Conservation (phyloP, 2,797 vertebrate genomes). For the Halcyon chelicuti region DNA sequence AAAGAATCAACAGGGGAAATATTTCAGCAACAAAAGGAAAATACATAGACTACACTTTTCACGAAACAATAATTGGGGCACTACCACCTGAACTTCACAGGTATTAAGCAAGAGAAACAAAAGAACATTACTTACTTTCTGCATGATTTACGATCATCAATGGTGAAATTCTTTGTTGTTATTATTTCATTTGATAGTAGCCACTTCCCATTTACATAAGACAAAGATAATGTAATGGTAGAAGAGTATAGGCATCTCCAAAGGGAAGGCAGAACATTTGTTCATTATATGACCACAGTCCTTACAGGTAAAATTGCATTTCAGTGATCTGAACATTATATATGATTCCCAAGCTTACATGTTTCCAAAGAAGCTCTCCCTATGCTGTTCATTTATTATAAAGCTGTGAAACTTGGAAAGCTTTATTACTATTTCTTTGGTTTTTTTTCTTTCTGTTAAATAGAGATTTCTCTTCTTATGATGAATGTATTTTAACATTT, state of each 20-base stretch:
- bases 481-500: background rate
- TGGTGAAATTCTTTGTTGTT: background rate
- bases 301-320: background rate
- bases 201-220: slow-evolving; percentile 4
- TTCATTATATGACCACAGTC: background rate
- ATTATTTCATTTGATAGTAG: background rate
- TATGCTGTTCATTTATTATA: background rate
- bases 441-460: background rate
- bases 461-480: background rate
- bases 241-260: background rate
- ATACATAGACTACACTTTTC: background rate
- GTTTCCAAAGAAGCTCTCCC: background rate
- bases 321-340: background rate
- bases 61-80: background rate
- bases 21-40: slow-evolving; percentile 7
- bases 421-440: background rate
- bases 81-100: background rate
- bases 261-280: background rate
- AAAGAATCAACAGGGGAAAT: background rate
- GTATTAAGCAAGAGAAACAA: slow-evolving; percentile 16
- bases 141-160: slow-evolving; percentile 13
- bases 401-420: background rate
- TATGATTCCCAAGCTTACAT: background rate
- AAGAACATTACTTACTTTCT: background rate
- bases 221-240: background rate